phyloP scores from a whole-genome alignment of 1,140 invertebrate species.

The Chelonus insularis region DNA sequence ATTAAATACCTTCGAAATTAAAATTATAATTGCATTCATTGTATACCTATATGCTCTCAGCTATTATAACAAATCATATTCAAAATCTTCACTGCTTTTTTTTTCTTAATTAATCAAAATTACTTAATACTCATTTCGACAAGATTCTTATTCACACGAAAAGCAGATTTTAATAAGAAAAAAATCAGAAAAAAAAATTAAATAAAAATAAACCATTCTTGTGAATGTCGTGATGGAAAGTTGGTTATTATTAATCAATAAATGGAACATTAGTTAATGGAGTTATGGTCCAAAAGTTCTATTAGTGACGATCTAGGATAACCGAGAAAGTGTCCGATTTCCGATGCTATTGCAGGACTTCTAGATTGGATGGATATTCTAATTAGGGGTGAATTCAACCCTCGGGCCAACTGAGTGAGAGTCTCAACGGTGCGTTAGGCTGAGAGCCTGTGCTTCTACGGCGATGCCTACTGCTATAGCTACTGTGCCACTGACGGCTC shows the following conservation, averaged over 20 bases:
- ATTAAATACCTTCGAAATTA: conserved; percentile 62
- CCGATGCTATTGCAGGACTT: background rate
- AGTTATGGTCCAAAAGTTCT: too few species aligned
- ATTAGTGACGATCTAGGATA: too few species aligned
- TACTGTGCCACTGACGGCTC: conserved; percentile 61
- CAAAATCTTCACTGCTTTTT: too few species aligned
- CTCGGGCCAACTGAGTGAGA: conserved; percentile 45
- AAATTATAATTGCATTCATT: conserved; percentile 62
- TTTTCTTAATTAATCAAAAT: too few species aligned
- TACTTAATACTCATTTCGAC: too few species aligned
- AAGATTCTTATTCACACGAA: too few species aligned
- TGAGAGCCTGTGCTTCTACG: conserved; percentile 15
- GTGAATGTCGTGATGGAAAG: too few species aligned
- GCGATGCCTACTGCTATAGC: conserved; percentile 41
- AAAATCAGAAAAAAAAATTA: too few species aligned
- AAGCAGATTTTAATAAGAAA: too few species aligned
- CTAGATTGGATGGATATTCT: conserved; percentile 44
- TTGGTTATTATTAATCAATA: too few species aligned
- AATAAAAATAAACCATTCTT: too few species aligned
- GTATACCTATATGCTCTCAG: conserved; percentile 5
- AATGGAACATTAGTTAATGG: too few species aligned
- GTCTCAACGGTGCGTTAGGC: conserved; percentile 9
- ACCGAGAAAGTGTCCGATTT: background rate
- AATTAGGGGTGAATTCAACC: conserved; percentile 52
- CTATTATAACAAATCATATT: background rate